phyloP scores from a whole-genome alignment of 1,140 invertebrate genomes.

The Trachymyrmex cornetzi region DNA sequence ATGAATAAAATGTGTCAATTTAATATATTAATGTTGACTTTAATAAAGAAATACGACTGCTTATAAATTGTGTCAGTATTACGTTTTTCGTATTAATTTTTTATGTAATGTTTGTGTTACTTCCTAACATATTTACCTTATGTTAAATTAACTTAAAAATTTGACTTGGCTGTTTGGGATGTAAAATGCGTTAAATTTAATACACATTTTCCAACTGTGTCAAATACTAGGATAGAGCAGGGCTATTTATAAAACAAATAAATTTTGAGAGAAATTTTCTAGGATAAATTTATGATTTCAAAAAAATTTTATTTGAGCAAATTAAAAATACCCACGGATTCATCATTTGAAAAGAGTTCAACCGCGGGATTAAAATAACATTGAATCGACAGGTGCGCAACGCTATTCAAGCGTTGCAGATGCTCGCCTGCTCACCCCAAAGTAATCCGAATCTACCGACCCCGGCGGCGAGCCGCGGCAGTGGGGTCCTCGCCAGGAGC shows the following conservation, averaged over 20 bases:
- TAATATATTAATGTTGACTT: too few species aligned
- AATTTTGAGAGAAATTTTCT: neutral
- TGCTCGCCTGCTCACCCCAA: constrained; percentile 89
- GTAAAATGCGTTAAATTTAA: too few species aligned
- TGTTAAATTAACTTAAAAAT: too few species aligned
- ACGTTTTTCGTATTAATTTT: too few species aligned
- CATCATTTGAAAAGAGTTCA: neutral
- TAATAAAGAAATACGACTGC: too few species aligned
- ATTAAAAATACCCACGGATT: neutral
- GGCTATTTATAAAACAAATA: neutral
- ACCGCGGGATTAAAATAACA: constrained; percentile 4
- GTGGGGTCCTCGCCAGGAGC: constrained; percentile 89
- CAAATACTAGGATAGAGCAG: too few species aligned
- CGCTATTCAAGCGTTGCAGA: constrained; percentile 93
- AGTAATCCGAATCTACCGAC: constrained; percentile 87
- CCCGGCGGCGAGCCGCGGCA: constrained; percentile 83
- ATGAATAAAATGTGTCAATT: too few species aligned
- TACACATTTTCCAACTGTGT: too few species aligned
- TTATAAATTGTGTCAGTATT: too few species aligned
- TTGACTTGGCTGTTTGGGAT: too few species aligned
- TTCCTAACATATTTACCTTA: too few species aligned
- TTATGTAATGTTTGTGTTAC: too few species aligned
- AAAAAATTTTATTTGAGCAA: neutral
- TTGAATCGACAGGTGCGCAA: constrained; percentile 89
- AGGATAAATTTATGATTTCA: neutral